Percentiles rank a stretch among this genome's conserved stretches.
These are phyloP conservation scores for Deroptyus accipitrinus DNA, from an alignment of 2,113 vertebrate species.

Conservation along the genomic window DNA sequence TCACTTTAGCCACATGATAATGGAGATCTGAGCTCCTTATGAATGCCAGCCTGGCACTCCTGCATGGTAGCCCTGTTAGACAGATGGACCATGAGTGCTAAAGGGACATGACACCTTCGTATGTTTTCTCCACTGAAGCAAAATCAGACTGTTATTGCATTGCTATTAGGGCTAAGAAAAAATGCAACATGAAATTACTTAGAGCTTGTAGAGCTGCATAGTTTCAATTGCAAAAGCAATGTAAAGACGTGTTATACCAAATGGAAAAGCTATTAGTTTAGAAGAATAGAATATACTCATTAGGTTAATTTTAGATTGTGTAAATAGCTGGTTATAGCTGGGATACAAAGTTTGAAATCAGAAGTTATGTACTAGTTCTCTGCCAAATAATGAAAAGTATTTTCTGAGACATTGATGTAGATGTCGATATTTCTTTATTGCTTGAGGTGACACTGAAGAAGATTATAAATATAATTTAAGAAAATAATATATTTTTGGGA, in stretches of 20 bases:
- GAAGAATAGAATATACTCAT: background rate
- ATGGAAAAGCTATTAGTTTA: background rate
- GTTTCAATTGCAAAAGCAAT: background rate
- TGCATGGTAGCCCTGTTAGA: background rate
- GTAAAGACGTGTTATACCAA: background rate
- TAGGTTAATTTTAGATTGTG: background rate
- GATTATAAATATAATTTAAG: background rate
- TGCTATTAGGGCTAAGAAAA: background rate
- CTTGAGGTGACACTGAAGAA: background rate
- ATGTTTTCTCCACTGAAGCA: background rate
- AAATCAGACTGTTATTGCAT: background rate
- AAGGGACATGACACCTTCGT: background rate
- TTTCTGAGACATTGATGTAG: background rate
- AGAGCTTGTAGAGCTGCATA: background rate
- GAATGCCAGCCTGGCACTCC: background rate
- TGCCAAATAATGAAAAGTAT: background rate
- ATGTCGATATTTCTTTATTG: background rate
- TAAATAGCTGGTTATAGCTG: background rate
- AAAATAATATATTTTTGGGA: background rate
- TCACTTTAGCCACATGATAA: background rate
- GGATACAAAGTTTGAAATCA: background rate
- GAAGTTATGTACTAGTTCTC: background rate
- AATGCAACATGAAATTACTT: background rate
- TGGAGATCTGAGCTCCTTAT: rapidly evolving
- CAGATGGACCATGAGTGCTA: rapidly evolving